Evolutionary conservation across 2,888 invertebrate genomes (phyloP).

Genomic region (Baronia brevicornis): DNA sequence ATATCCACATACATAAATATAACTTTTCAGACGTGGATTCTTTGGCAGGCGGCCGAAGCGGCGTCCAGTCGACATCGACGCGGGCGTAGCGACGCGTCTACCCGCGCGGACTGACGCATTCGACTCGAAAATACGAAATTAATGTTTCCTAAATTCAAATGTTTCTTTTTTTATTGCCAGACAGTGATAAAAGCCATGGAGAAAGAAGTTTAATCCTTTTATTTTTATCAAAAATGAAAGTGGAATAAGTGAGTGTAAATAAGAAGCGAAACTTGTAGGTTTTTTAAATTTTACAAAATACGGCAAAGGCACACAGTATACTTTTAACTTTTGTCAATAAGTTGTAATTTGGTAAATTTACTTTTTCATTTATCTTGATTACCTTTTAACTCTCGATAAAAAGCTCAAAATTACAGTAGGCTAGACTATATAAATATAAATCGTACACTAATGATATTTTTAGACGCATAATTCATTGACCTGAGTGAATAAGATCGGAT

Average conservation of each 20-base stretch:
- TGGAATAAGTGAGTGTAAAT: conserved; percentile 29
- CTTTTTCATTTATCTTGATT: too few relatives aligned
- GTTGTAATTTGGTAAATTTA: too few relatives aligned
- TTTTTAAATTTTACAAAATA: too few relatives aligned
- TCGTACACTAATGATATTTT: conserved; percentile 15
- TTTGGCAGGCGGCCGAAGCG: conserved; percentile 64
- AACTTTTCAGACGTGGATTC: conserved; percentile 63
- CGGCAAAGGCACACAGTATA: too few relatives aligned
- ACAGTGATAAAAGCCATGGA: conserved; percentile 15
- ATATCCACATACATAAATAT: conserved; percentile 64
- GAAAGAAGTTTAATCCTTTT: conserved; percentile 8
- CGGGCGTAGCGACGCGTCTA: conserved; percentile 54
- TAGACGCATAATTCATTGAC: conserved; percentile 50
- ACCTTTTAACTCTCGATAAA: too few relatives aligned
- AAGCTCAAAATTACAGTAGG: too few relatives aligned
- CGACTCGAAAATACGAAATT: conserved; percentile 26
- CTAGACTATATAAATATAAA: too few relatives aligned
- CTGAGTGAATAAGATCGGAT: conserved; percentile 36
- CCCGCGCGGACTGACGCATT: conserved; percentile 42
- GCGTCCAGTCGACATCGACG: conserved; percentile 52
- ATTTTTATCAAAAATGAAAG: conserved; percentile 26
- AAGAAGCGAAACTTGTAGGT: conserved; percentile 5
- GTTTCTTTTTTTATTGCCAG: conserved; percentile 17
- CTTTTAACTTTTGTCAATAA: too few relatives aligned
- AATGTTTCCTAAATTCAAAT: conserved; percentile 35